Base-by-base conservation (phyloP, 2,888 invertebrate genomes). In the Erebia epiphron region DNA sequence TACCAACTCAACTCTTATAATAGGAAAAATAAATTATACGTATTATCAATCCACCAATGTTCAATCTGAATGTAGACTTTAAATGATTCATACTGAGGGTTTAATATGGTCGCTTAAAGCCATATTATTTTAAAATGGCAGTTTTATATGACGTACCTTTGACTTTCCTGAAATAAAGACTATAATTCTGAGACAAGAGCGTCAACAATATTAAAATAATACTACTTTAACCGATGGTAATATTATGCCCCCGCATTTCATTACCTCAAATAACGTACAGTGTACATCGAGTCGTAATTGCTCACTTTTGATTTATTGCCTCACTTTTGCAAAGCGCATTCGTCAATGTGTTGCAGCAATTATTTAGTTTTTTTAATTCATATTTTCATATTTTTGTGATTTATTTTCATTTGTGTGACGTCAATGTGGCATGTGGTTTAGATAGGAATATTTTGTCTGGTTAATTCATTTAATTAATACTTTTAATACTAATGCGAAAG, bases 311-410 rank as follows among this genome's bases (percentile, higher is more conserved):
- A 57, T 52, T 62, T 49, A 62, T 49, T 14, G 21, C 8, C 8
- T 62, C 62, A 49, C 60, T 16, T 60, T 60, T 41, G 60, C 43
- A 60, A 60, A 60, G 10, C 58, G 69, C 71, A 70, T 49, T 64
- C 46, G 60, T 60, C 67, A 62, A 46, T 71, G 46, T 49, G 13
- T 73, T 70, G 70, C 73, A 68, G 66, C 64, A 21, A 54, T 43
- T 18, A 58, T 61, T 68, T 69, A 43, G 18, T 46, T 57, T 68
- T 72, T 63, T 67, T 67, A 66, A 67, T 13, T 67, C 63, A 68
- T 14, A 49, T 49, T 49, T 26, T 72, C 35, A 56, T 68, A 26
- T 16, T 69, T 58, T 57, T 68, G 66, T 60, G 18, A 46, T 46
- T 49, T 49, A 3, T 10, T 43, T 35, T 61, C 16, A 43, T 46